Base-by-base conservation (phyloP, 2,888 invertebrate species). In the Caradrina kadenii region DNA sequence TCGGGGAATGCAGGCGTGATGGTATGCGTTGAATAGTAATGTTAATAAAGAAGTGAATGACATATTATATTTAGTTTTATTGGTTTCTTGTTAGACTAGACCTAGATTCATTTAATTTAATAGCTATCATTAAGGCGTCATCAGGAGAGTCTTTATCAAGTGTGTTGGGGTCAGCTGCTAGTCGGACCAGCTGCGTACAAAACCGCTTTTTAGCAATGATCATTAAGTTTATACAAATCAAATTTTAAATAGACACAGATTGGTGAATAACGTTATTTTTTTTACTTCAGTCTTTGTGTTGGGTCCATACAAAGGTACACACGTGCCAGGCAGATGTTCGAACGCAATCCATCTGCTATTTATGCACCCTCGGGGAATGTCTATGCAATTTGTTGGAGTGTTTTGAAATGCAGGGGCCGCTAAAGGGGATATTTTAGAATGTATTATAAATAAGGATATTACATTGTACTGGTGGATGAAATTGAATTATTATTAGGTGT, bases 241-340 rank as follows among this genome's bases (percentile, higher is more conserved):
- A 52, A 61, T 19, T 70, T 70, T 54, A 63, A 70, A 78, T 78
- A 70, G 64, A 54, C 63, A 61, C 63, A 42, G 64, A 62, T 63
- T 69, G 31, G 60, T 80, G 59, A 69, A 76, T 70, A 65, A 35
- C 42, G 62, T 39, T 80, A 66, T 78, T 74, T 80, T 69, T 69
- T 26, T 64, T 58, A 50, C 21, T 22, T 10, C 31, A 45, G 54
- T 71, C 56, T 59, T 80, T 79, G 39, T 77, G n/a, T 50, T 68
- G 31, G 22, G 2, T 67, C 65, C 22, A 63, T 31, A 75, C 63
- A 78, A 74, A 70, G 48, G 55, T 66, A 55, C 82, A 89, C 94
- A 93, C 94, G 94, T 93, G 94, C 88, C 88, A 52, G 73, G 91
- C 94, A 95, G 94, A 94, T 95, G 94, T 88, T 83, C 78, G 75